Base-by-base conservation (phyloP, 2,113 vertebrate genomes). In the Podarcis cretensis region DNA sequence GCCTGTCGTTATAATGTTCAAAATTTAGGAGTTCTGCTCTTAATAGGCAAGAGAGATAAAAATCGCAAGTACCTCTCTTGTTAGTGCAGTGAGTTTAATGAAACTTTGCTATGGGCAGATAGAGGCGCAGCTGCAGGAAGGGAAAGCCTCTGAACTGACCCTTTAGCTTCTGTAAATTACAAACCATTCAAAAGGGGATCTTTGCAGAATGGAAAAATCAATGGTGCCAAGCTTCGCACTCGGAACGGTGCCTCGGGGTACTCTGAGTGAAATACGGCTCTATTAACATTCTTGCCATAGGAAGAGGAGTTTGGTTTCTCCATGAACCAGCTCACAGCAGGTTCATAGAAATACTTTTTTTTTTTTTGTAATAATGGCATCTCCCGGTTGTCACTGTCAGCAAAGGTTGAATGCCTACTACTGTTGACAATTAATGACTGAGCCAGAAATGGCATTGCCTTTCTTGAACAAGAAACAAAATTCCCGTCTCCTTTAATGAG, bases 201-300 rank as follows among this genome's bases (percentile, higher is more conserved):
- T 21, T 87, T 93, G 7, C 0, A 30, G 89, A 93, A 68, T 23
- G n/a, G 80, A 77, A 91, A 65, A 86, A 71, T 85, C 83, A 27
- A 6, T 84, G 86, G 82, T 0, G 12, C 71, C 32, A 88, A 81
- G 59, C 86, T 83, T 73, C 78, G 21, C 8, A 16, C 25, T 73
- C 35, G 18, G 43, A 59, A 57, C 63, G 57, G 59, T 90, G 73
- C 81, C 81, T 81, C 65, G 40, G 68, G 91, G 91, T n/a, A 54
- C 32, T 0, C 0, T 85, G 87, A 65, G 14, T 68, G 20, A 35
- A 63, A 57, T 81, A 80, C 37, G 25, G 37, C 48, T 87, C 92
- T 91, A 88, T 84, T 94, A 88, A 43, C 91, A 83, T 80, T 86
- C 87, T 92, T 65, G 25, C 84, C 48, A 37, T 37, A 37, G 14